These are phyloP conservation scores for Gadopsis marmoratus DNA, from an alignment of 2,797 vertebrate species.

Conservation along the genomic window DNA sequence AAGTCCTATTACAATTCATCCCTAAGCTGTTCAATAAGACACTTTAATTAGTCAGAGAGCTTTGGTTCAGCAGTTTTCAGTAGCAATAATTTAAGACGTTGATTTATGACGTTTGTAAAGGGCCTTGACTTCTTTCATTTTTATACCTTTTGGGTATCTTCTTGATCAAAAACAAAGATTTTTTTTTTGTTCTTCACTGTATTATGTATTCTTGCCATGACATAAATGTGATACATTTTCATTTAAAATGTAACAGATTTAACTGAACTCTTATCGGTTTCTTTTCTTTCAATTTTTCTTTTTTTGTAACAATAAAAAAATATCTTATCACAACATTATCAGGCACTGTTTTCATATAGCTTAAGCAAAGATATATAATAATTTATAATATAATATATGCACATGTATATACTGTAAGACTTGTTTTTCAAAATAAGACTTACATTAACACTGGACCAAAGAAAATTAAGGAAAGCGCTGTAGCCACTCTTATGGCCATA, in stretches of 20 bases:
- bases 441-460: neutral
- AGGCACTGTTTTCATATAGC: neutral
- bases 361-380: neutral
- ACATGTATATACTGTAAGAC: neutral
- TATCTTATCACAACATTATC: neutral
- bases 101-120: slow-evolving; percentile 79
- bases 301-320: neutral
- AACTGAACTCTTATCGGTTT: neutral
- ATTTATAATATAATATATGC: no score
- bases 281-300: neutral
- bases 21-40: slow-evolving; percentile 48
- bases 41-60: slow-evolving; percentile 70
- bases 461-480: neutral
- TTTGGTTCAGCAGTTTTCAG: slow-evolving; percentile 60
- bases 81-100: slow-evolving; percentile 75
- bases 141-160: slow-evolving; percentile 72
- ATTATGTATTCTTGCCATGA: slow-evolving; percentile 55
- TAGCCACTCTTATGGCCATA: neutral
- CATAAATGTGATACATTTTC: slow-evolving; percentile 42
- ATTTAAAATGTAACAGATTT: slow-evolving; percentile 14
- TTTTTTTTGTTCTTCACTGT: slow-evolving; percentile 65
- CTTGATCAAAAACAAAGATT: slow-evolving; percentile 82
- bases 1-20: slow-evolving; percentile 32
- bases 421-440: slow-evolving; percentile 8
- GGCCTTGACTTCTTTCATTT: slow-evolving; percentile 68